phyloP scores from a whole-genome alignment of 2,113 vertebrate species.

The Edolisoma coerulescens region DNA sequence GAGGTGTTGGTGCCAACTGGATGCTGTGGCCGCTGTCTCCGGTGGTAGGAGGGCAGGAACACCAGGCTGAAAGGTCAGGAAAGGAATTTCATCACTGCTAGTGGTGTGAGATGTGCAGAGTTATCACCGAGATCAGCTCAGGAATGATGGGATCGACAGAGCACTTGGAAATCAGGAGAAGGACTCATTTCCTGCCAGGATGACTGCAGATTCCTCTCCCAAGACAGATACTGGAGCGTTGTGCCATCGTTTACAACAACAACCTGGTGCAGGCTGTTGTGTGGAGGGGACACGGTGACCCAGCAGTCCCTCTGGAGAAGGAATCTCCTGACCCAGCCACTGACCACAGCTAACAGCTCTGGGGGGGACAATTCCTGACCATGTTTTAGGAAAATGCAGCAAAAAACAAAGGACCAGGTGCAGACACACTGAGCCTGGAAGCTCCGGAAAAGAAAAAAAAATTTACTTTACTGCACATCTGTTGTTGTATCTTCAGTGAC shows the following conservation, averaged over 20 bases:
- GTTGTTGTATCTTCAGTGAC: constrained; percentile 17
- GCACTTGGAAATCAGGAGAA: background rate
- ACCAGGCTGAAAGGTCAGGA: background rate
- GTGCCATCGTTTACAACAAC: background rate
- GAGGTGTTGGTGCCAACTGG: background rate
- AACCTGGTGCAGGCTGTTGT: background rate
- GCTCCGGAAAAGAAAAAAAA: background rate
- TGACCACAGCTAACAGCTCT: background rate
- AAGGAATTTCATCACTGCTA: background rate
- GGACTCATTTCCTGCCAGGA: background rate
- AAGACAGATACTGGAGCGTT: background rate
- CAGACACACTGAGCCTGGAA: background rate
- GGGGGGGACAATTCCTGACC: background rate
- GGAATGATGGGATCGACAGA: background rate
- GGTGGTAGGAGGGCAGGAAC: background rate
- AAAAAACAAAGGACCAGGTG: background rate
- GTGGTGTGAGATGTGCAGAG: background rate
- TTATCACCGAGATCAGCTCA: background rate
- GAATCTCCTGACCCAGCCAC: background rate
- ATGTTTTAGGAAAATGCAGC: background rate
- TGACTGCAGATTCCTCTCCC: background rate
- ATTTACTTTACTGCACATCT: background rate
- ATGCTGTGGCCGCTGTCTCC: background rate
- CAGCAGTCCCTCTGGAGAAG: background rate
- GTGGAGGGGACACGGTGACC: background rate